Conservation (phyloP, 2,797 vertebrate genomes). For the Lagorchestes hirsutus region DNA sequence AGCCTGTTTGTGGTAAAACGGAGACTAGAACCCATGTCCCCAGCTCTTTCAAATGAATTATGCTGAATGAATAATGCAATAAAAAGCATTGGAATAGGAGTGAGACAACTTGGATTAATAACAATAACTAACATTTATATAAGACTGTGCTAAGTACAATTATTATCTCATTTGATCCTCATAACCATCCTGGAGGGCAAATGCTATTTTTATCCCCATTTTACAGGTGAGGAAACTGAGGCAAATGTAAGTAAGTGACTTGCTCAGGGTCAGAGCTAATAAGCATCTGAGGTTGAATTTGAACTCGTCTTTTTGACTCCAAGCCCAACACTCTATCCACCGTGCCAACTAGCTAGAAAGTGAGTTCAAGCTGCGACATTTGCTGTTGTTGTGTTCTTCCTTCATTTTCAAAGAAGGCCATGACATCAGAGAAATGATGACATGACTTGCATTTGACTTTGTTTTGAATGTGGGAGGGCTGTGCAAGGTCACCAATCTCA, state of each 20-base stretch:
- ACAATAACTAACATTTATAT: background rate
- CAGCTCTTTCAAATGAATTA: background rate
- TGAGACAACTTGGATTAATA: background rate
- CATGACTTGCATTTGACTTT: too few species aligned
- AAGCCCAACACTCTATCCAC: background rate
- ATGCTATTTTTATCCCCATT: background rate
- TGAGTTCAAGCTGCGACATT: background rate
- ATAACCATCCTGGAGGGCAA: background rate
- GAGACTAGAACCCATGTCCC: background rate
- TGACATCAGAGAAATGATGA: too few species aligned
- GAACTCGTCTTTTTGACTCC: background rate
- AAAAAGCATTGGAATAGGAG: background rate
- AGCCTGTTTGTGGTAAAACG: background rate
- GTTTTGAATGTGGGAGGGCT: too few species aligned
- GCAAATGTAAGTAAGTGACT: background rate
- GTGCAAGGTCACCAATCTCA: too few species aligned
- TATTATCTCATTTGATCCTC: background rate
- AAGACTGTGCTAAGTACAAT: background rate
- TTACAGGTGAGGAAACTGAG: background rate
- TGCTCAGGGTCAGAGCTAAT: background rate
- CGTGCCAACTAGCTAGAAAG: background rate
- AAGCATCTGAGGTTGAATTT: background rate
- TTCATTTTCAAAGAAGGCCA: too few species aligned
- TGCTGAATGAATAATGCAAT: background rate
- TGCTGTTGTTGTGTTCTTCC: background rate